Evolutionary conservation across 2,888 invertebrate genomes (phyloP).

Genomic region (Diarsia rubi): DNA sequence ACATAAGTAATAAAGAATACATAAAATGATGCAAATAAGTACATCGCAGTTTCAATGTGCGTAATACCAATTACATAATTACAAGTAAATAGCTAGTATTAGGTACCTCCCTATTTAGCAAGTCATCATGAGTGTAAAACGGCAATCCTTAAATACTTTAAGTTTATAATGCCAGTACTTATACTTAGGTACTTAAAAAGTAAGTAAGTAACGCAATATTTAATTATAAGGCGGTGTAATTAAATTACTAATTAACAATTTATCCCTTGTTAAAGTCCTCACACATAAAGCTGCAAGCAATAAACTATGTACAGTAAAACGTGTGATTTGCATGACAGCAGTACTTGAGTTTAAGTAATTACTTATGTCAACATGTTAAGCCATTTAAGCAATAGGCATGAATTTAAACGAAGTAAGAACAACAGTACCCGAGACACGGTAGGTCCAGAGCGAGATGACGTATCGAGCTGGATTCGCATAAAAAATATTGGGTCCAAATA

Average conservation of each 20-base stretch:
- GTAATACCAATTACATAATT: conserved; percentile 12
- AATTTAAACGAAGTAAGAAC: too few relatives aligned
- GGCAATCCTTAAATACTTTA: conserved; percentile 58
- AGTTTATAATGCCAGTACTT: conserved; percentile 53
- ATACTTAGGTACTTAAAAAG: conserved; percentile 13
- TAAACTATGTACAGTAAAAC: neutral
- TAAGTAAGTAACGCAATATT: conserved; percentile 5
- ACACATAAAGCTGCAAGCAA: neutral
- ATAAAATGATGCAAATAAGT: conserved; percentile 12
- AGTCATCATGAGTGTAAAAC: conserved; percentile 39
- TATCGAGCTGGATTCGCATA: too few relatives aligned
- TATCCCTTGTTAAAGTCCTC: too few relatives aligned
- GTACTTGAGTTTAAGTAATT: too few relatives aligned
- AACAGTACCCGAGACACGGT: too few relatives aligned
- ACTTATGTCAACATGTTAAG: too few relatives aligned
- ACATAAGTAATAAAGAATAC: neutral
- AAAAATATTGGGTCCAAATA: too few relatives aligned
- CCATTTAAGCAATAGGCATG: too few relatives aligned
- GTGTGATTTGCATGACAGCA: neutral
- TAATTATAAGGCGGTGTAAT: conserved; percentile 1
- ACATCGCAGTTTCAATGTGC: neutral
- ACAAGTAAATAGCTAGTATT: conserved; percentile 17
- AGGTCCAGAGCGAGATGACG: too few relatives aligned
- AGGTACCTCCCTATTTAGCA: conserved; percentile 23
- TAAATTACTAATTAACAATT: neutral